These are phyloP conservation scores for Saxidomus purpurata DNA, from an alignment of 1,140 invertebrate species.

Conservation along the genomic window DNA sequence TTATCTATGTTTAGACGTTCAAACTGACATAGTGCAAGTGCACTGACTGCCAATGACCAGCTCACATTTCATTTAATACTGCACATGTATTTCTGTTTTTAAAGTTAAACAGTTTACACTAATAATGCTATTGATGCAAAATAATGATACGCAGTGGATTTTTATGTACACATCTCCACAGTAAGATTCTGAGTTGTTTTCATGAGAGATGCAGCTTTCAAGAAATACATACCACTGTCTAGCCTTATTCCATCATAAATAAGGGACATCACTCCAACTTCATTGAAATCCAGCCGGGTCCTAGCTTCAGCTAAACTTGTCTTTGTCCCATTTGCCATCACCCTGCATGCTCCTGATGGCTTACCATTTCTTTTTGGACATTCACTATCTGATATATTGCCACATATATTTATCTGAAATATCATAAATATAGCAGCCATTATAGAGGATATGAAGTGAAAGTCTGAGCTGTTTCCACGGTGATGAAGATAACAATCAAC, in stretches of 20 bases:
- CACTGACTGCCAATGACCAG: too few species aligned
- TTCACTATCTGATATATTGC: slow-evolving; percentile 58
- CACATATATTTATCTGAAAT: slow-evolving; percentile 82
- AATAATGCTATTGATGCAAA: not conserved
- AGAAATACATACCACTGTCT: slow-evolving; percentile 49
- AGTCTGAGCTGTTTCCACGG: too few species aligned
- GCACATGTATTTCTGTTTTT: not conserved
- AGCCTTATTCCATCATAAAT: slow-evolving; percentile 74
- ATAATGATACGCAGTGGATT: too few species aligned
- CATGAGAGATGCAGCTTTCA: too few species aligned
- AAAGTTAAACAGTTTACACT: too few species aligned
- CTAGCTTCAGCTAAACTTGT: slow-evolving; percentile 61
- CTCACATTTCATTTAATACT: too few species aligned
- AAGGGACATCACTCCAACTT: slow-evolving; percentile 75
- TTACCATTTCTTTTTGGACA: slow-evolving; percentile 63
- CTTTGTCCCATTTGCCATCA: slow-evolving; percentile 33
- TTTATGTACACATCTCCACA: too few species aligned
- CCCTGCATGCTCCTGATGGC: slow-evolving; percentile 71
- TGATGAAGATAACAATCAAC: too few species aligned
- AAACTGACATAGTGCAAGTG: too few species aligned
- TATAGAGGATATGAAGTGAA: not conserved
- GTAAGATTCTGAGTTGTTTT: too few species aligned
- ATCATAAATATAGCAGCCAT: too few species aligned
- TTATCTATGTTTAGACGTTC: too few species aligned
- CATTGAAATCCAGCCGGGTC: slow-evolving; percentile 73